Conservation (phyloP, 2,113 vertebrate species). For the Sigmodon hispidus region DNA sequence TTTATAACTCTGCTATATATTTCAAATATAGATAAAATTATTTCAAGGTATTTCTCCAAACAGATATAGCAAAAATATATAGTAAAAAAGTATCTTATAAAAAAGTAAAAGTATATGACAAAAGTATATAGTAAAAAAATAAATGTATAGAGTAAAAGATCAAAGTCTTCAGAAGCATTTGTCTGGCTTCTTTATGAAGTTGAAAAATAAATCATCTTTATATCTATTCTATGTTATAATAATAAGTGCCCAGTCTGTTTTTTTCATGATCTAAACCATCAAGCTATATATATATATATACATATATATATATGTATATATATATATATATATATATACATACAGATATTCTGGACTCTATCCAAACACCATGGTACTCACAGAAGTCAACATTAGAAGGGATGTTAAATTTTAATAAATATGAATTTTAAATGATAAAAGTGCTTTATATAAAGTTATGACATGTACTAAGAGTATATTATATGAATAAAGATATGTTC, state of each 20-base stretch:
- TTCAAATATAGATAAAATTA: background rate
- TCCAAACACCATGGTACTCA: constrained; percentile 11
- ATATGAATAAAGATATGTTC: background rate
- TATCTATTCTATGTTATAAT: background rate
- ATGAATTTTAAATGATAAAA: constrained; percentile 8
- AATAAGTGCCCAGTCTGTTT: background rate
- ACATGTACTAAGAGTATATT: background rate
- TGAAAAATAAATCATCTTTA: background rate
- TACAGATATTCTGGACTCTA: background rate
- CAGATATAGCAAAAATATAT: background rate
- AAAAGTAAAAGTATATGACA: no score
- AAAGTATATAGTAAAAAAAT: no score
- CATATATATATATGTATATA: no score
- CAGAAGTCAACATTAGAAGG: background rate
- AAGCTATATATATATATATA: background rate
- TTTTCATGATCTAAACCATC: background rate
- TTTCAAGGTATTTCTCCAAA: constrained; percentile 29
- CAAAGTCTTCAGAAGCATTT: background rate
- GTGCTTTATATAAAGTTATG: constrained; percentile 35
- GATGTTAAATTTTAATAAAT: background rate
- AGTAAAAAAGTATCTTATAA: no score
- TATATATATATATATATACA: no score
- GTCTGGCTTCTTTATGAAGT: background rate
- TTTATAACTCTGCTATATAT: background rate
- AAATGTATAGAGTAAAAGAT: no score